Conservation (phyloP, 2,888 invertebrate genomes). For the Conistra vaccinii region DNA sequence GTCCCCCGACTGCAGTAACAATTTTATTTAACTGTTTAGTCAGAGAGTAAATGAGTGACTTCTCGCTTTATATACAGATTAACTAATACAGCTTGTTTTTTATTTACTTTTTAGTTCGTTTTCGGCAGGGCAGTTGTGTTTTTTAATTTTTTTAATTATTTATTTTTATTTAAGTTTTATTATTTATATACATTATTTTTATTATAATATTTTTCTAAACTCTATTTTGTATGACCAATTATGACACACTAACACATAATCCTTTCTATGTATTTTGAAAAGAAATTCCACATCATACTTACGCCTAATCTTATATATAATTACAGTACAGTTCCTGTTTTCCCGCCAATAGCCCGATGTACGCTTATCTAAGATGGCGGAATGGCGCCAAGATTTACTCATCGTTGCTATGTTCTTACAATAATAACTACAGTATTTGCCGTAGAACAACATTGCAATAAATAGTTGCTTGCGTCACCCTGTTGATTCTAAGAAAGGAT, state of each 20-base stretch:
- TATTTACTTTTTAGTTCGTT: too few relatives aligned
- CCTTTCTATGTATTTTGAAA: conserved; percentile 2
- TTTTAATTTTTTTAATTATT: too few relatives aligned
- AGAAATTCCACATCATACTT: conserved; percentile 2
- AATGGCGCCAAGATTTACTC: conserved; percentile 52
- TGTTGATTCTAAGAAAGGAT: conserved; percentile 49
- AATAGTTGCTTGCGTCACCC: conserved; percentile 37
- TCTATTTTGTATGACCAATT: background rate
- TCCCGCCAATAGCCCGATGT: conserved; percentile 29
- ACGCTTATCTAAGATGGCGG: conserved; percentile 44
- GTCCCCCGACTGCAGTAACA: too few relatives aligned
- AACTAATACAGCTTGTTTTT: too few relatives aligned
- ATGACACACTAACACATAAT: conserved; percentile 20
- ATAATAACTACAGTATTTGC: conserved; percentile 14
- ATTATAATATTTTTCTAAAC: background rate
- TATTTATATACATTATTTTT: too few relatives aligned
- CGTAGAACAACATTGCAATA: conserved; percentile 37
- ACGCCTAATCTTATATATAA: conserved; percentile 6
- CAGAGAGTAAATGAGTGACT: too few relatives aligned
- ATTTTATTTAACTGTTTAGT: too few relatives aligned
- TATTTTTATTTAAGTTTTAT: too few relatives aligned
- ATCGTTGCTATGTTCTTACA: conserved; percentile 11
- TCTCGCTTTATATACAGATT: too few relatives aligned
- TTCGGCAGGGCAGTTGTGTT: too few relatives aligned
- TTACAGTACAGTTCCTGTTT: too few relatives aligned